These are phyloP conservation scores for Nebria brevicollis DNA, from an alignment of 2,888 invertebrate genomes.

Conservation along the genomic window DNA sequence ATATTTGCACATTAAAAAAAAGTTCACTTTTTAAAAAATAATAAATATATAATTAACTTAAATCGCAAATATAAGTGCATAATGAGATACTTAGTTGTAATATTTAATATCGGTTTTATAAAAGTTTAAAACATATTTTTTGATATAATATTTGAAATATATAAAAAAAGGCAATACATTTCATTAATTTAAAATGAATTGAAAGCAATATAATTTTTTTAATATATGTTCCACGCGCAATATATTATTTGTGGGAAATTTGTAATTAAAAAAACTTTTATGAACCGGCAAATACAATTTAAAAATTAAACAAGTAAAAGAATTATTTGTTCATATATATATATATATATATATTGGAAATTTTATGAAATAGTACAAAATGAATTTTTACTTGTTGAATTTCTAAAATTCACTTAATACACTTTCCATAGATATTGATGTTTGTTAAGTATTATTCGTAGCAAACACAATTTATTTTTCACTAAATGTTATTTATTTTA, in stretches of 20 bases:
- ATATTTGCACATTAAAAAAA: neutral
- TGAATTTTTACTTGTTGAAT: neutral
- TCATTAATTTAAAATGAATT: neutral
- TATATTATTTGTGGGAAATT: neutral
- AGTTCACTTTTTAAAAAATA: neutral
- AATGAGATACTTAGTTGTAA: neutral
- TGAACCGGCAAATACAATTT: neutral
- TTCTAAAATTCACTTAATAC: neutral
- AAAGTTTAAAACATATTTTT: neutral
- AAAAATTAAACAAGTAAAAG: neutral
- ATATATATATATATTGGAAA: no score
- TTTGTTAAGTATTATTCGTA: constrained; percentile 8
- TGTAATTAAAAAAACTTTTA: neutral
- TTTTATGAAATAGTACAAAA: neutral
- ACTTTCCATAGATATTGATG: neutral
- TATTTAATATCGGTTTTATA: neutral
- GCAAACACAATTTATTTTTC: constrained; percentile 7
- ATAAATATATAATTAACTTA: neutral
- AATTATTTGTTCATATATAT: neutral
- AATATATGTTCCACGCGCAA: neutral
- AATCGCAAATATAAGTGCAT: neutral
- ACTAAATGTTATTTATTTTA: neutral
- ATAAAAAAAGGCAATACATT: neutral
- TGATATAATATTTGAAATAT: neutral
- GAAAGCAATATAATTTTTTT: neutral